Conservation (phyloP, 2,797 vertebrate genomes). For the Cyprinodon diabolis region DNA sequence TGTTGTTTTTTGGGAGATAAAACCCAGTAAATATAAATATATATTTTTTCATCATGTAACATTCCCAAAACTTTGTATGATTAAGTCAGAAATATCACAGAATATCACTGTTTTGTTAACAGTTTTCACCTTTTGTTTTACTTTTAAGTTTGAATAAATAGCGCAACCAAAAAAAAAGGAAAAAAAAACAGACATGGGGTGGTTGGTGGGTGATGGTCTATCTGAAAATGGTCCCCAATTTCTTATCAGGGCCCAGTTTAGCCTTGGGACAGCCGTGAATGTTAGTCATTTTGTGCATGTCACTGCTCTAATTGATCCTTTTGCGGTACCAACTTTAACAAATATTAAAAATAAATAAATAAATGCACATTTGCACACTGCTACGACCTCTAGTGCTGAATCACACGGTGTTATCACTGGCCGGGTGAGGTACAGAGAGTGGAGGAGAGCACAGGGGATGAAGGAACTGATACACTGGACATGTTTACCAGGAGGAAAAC, state of each 20-base stretch:
- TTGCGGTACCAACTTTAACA: conserved; percentile 10
- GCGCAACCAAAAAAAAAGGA: neutral
- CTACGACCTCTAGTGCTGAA: conserved; percentile 40
- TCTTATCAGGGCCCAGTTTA: neutral
- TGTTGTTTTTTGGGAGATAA: too few species aligned
- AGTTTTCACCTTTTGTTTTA: neutral
- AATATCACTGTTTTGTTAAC: neutral
- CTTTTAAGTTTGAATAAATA: neutral
- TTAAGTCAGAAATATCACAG: neutral
- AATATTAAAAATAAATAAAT: conserved; percentile 11
- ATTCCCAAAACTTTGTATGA: neutral
- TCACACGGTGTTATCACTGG: conserved; percentile 30
- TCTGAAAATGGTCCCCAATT: neutral
- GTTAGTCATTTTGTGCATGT: conserved; percentile 1
- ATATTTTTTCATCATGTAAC: too few species aligned
- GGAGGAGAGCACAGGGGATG: conserved; percentile 8
- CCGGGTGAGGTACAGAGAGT: conserved; percentile 42
- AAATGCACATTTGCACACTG: conserved; percentile 14
- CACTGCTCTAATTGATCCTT: conserved; percentile 27
- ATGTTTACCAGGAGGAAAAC: conserved; percentile 51
- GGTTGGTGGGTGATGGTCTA: neutral
- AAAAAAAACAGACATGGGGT: neutral
- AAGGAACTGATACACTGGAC: conserved; percentile 28
- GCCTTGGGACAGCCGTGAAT: neutral
- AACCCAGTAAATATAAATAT: too few species aligned